phyloP scores from a whole-genome alignment of 2,113 vertebrate species.

The Coturnix japonica region DNA sequence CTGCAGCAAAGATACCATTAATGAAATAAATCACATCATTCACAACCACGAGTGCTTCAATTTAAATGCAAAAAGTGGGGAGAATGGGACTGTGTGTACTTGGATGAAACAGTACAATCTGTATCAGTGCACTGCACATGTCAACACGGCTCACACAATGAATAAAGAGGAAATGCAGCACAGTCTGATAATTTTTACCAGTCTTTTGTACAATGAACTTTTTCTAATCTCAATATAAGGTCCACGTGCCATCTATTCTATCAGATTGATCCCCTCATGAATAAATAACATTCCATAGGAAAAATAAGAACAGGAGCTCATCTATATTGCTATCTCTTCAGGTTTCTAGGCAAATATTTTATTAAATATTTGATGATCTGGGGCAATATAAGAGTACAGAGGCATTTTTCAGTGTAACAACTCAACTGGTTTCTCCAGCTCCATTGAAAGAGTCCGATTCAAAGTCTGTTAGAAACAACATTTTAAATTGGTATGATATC shows the following conservation, averaged over 20 bases:
- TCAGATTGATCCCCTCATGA: not conserved
- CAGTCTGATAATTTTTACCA: constrained; percentile 64
- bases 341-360: not conserved
- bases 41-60: constrained; percentile 43
- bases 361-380: not conserved
- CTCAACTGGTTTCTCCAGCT: not conserved
- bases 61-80: constrained; percentile 55
- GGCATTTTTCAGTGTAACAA: constrained; percentile 6
- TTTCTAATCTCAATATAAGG: not conserved
- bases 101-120: constrained; percentile 68
- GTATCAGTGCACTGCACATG: constrained; percentile 64
- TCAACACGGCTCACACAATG: constrained; percentile 53
- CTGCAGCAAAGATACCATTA: constrained; percentile 66
- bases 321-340: not conserved
- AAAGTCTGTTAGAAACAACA: not conserved
- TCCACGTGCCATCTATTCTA: not conserved
- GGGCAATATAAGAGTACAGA: not conserved
- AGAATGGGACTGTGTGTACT: constrained; percentile 67
- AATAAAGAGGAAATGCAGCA: constrained; percentile 67
- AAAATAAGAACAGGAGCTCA: not conserved
- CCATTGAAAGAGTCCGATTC: not conserved
- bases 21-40: constrained; percentile 68
- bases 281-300: constrained; percentile 17
- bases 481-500: too few relatives aligned
- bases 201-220: constrained; percentile 43